phyloP scores from a whole-genome alignment of 2,888 invertebrate species.

The Drosophila affinis region DNA sequence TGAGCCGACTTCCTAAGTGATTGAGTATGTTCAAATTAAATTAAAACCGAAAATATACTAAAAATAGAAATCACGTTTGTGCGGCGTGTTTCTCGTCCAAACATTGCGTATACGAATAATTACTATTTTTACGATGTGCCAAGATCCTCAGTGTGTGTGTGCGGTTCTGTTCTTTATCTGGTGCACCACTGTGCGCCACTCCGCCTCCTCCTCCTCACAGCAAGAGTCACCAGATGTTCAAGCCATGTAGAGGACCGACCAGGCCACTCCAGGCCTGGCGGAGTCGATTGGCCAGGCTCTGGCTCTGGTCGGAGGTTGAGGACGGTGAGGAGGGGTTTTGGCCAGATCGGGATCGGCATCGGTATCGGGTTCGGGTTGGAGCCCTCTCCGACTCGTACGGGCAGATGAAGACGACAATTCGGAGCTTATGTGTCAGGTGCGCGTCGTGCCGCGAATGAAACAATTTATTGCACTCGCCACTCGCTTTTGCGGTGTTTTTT shows the following conservation, averaged over 20 bases:
- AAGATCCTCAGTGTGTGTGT: neutral
- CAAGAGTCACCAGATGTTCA: neutral
- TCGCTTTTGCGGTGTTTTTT: conserved; percentile 32
- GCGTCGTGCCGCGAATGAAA: conserved; percentile 71
- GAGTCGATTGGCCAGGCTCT: conserved; percentile 1
- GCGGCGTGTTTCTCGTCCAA: neutral
- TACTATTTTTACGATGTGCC: neutral
- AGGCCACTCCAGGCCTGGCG: neutral
- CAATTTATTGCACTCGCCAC: conserved; percentile 69
- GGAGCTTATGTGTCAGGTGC: conserved; percentile 75
- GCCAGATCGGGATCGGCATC: conserved; percentile 36
- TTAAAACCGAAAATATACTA: neutral
- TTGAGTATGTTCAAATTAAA: conserved; percentile 1
- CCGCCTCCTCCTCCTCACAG: neutral
- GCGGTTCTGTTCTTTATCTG: neutral
- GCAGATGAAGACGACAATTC: conserved; percentile 74
- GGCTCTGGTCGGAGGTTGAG: neutral
- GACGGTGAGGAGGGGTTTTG: conserved; percentile 1
- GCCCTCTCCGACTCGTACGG: conserved; percentile 7
- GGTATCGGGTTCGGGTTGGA: conserved; percentile 7
- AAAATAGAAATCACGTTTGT: neutral
- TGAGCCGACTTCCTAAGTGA: neutral
- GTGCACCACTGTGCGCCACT: conserved; percentile 1
- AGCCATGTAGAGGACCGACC: neutral
- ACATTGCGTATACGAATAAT: neutral